Evolutionary conservation across 2,888 invertebrate species (phyloP).

Genomic region (Caenorhabditis uteleia): DNA sequence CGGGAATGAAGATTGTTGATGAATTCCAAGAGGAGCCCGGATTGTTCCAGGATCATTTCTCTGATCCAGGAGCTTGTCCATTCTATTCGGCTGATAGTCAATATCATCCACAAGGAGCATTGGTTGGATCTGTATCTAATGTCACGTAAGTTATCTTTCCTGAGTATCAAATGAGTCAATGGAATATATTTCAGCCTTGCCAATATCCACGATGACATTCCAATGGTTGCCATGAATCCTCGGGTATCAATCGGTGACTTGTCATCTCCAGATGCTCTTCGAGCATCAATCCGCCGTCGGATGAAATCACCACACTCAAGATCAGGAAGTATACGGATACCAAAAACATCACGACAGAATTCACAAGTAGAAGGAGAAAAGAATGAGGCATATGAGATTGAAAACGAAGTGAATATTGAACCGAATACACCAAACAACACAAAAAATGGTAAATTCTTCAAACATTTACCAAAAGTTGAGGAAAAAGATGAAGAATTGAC

Average conservation of each 20-base stretch:
- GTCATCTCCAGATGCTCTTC: constrained; percentile 12
- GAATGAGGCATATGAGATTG: constrained; percentile 18
- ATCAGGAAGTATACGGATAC: constrained; percentile 12
- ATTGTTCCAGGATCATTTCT: constrained; percentile 44
- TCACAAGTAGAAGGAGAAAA: constrained; percentile 13
- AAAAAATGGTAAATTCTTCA: constrained; percentile 12
- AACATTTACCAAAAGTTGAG: constrained; percentile 21
- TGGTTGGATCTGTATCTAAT: constrained; percentile 35
- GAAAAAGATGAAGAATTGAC: constrained; percentile 30
- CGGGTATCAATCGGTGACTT: constrained; percentile 21
- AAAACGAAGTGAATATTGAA: constrained; percentile 4
- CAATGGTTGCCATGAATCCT: constrained; percentile 32
- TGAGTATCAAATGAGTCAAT: background rate
- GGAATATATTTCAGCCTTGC: constrained; percentile 15
- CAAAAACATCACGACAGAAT: constrained; percentile 8
- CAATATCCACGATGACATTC: constrained; percentile 21
- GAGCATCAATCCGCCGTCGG: background rate
- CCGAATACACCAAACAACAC: constrained; percentile 1
- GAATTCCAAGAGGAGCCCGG: constrained; percentile 33
- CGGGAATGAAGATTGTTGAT: constrained; percentile 51
- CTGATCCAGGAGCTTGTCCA: constrained; percentile 28
- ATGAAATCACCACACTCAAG: constrained; percentile 8
- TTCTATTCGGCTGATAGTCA: constrained; percentile 40
- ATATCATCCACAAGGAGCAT: constrained; percentile 18
- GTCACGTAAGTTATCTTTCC: constrained; percentile 10